Conservation (phyloP, 2,797 vertebrate genomes). For the Lithobates sylvaticus region DNA sequence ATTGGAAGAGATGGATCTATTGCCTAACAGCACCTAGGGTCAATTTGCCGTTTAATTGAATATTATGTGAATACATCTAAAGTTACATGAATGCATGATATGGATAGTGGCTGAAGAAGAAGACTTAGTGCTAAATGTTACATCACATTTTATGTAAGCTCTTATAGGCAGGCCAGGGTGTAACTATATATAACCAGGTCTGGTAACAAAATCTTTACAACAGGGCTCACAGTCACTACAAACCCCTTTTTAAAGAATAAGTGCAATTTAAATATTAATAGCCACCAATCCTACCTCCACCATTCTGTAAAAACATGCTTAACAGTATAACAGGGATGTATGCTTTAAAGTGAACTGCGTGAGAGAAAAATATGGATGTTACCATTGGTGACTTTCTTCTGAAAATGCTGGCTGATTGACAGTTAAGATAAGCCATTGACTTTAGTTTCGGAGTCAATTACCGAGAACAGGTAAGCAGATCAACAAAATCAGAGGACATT, state of each 20-base stretch:
- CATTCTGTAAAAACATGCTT: background rate
- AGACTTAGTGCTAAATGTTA: background rate
- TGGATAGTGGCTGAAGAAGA: background rate
- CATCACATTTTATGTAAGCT: background rate
- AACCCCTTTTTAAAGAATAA: background rate
- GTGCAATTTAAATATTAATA: too few relatives aligned
- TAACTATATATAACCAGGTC: background rate
- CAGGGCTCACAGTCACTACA: background rate
- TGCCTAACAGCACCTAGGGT: background rate
- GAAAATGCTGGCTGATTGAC: too few relatives aligned
- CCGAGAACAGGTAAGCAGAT: too few relatives aligned
- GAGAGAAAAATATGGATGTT: background rate
- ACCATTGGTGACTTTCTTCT: background rate
- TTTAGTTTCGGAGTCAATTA: too few relatives aligned
- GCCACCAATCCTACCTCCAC: background rate
- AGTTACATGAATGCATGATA: background rate
- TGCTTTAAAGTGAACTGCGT: too few relatives aligned
- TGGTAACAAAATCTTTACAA: background rate
- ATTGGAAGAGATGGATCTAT: slow-evolving; percentile 21
- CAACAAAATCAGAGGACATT: too few relatives aligned
- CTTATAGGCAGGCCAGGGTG: background rate
- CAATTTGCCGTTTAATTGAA: background rate
- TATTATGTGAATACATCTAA: slow-evolving; percentile 5
- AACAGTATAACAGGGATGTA: too few relatives aligned
- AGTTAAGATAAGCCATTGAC: too few relatives aligned